Evolutionary conservation across 2,888 invertebrate species (phyloP), one percentile per base, ranked within the genome.

Genomic region (Pollenia amentaria): DNA sequence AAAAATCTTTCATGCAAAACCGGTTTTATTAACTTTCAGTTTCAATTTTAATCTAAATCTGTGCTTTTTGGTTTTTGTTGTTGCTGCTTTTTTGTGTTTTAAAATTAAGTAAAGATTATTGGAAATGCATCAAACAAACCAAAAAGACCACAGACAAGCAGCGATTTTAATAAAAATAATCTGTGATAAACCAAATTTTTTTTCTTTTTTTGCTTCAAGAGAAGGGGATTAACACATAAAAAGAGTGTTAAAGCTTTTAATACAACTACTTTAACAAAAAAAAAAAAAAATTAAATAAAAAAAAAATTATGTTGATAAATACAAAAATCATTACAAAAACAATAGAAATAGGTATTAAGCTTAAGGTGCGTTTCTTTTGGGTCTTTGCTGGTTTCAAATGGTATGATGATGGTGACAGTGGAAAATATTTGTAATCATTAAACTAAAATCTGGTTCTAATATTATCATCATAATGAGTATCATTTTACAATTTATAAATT

Each of bases 21-120:
- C 2, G 62, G 84, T 87, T 87, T 64, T 84, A 57, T 72, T 62
- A 87, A 87, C 77, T 87, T 87, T 83, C 83, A 83, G 75, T 86
- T 86, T 86, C 76, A 73, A 84, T 73, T 80, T 77, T 67, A 75
- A 82, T 82, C 79, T 21, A 70, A 83, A 76, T 44, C 64, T 80
- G 44, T 46, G 57, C 38, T 75, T 51, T 82, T 48, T 29, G 70
- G 55, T 40, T 51, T 84, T 62, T 75, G 12, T 60, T 48, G 40
- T 12, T 44, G 29, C 1, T 29, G 29, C 3, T 46, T 16, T 18
- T 62, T 21, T n/a, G 3, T 48, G 16, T 57, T 53, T 48, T 29
- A 4, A 62, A 69, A 55, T 76, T 48, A 38, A 53, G 44, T 44
- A n/a, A 16, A 38, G 12, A 29, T 53, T 83, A 57, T 73, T 64